Base-by-base conservation (phyloP, 2,797 vertebrate genomes). In the Nasua narica region DNA sequence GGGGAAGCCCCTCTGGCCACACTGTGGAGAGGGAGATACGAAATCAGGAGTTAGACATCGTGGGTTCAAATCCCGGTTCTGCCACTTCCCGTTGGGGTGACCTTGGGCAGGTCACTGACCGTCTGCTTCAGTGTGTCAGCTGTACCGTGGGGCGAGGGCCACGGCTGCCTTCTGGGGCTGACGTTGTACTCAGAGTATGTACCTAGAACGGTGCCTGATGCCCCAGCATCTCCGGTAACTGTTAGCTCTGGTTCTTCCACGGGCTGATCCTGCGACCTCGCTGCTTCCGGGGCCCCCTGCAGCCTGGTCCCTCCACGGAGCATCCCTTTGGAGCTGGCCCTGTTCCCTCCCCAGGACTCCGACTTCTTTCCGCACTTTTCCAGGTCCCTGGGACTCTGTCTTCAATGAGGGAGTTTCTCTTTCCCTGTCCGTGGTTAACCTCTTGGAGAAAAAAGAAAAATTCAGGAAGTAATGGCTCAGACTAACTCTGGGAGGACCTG, bases 271-370 rank as follows among this genome's bases (percentile, higher is more conserved):
- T 2, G 2, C 23, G 3, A 3, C 14, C 52, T 60, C 8, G 2
- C 18, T n/a, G n/a, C 40, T 4, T 12, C 23, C 0, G 1, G 0
- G 7, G 52, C 21, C 40, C 37, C 1, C 18, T 1, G 7, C 15
- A 7, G 40, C 84, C 77, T 25, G 19, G 46, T 12, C 52, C 52
- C 35, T 56, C 40, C 0, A 0, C 12, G 87, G 37, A 7, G 9
- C n/a, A 0, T 18, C 69, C 37, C 69, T 32, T 27, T 8, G 23
- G 52, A 23, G 79, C 62, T 18, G 12, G 23, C 56, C 52, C 5
- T 23, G 16, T 16, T 4, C n/a, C 40, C 60, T 48, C 46, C 70
- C 48, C 35, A 15, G 29, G 67, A 78, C 87, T 67, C 19, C 11
- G 19, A 3, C 32, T 46, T 48, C 76, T 78, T 92, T 60, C 2